These are phyloP conservation scores for Parascotia fuliginaria DNA, from an alignment of 2,888 invertebrate genomes.

Conservation along the genomic window DNA sequence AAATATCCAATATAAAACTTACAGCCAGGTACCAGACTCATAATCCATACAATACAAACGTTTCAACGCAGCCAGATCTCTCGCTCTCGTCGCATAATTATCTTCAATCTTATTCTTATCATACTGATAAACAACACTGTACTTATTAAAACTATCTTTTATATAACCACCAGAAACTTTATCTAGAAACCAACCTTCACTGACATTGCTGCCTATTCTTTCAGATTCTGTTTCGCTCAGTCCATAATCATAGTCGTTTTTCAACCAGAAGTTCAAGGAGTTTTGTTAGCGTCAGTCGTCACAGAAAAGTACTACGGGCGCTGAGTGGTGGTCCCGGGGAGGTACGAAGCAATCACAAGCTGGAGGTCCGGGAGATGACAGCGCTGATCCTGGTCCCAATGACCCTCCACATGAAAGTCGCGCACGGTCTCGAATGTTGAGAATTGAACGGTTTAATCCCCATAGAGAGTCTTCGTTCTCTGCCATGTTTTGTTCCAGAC, in stretches of 20 bases:
- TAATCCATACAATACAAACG: slow-evolving; percentile 61
- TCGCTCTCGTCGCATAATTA: slow-evolving; percentile 57
- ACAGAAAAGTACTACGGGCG: slow-evolving; percentile 87
- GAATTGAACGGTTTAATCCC: slow-evolving; percentile 62
- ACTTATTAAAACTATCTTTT: slow-evolving; percentile 25
- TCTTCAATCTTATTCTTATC: slow-evolving; percentile 24
- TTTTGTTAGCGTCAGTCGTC: slow-evolving; percentile 79
- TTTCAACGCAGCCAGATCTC: slow-evolving; percentile 59
- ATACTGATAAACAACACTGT: slow-evolving; percentile 27
- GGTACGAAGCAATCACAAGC: slow-evolving; percentile 79
- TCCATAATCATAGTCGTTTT: slow-evolving; percentile 32
- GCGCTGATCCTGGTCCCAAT: slow-evolving; percentile 71
- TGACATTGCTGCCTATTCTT: not conserved
- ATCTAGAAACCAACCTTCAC: slow-evolving; percentile 9
- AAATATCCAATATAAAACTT: slow-evolving; percentile 7
- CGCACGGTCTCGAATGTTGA: slow-evolving; percentile 72
- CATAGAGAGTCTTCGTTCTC: slow-evolving; percentile 59
- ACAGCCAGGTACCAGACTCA: slow-evolving; percentile 52
- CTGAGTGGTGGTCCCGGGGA: slow-evolving; percentile 83
- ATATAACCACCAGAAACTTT: slow-evolving; percentile 11
- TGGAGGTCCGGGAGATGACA: slow-evolving; percentile 76
- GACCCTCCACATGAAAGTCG: slow-evolving; percentile 75
- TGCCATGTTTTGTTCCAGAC: slow-evolving; percentile 51
- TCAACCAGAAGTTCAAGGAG: slow-evolving; percentile 42
- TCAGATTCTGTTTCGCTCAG: slow-evolving; percentile 4